A percentile compares a stretch with the other conserved stretches of the same genome.
These are phyloP conservation scores for Distichodus sexfasciatus DNA, from an alignment of 2,797 vertebrate genomes.

Conservation along the genomic window DNA sequence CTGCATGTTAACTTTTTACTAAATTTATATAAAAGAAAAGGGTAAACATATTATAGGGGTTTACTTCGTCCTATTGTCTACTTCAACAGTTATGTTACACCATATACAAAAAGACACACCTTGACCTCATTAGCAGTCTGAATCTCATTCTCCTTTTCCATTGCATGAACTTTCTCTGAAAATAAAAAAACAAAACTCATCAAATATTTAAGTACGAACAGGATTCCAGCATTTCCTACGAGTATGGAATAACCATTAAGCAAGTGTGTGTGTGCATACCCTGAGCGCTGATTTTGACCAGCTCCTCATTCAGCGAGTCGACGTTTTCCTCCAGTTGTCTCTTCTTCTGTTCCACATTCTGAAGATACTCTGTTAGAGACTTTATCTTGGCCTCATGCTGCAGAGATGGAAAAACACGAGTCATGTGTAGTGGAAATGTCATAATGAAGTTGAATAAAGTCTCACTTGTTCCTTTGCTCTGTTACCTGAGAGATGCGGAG, in stretches of 20 bases:
- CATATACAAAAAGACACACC: conserved; percentile 57
- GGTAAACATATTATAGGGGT: too few species aligned
- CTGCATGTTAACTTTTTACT: too few species aligned
- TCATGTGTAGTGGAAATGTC: not conserved
- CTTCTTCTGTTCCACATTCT: conserved; percentile 84
- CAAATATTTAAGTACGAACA: not conserved
- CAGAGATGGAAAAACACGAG: conserved; percentile 13
- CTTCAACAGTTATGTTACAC: too few species aligned
- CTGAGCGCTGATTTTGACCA: conserved; percentile 81
- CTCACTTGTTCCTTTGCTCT: too few species aligned
- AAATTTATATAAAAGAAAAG: too few species aligned
- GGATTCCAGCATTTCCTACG: too few species aligned
- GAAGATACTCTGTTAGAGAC: conserved; percentile 86
- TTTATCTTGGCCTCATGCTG: conserved; percentile 87
- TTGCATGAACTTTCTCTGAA: conserved; percentile 86
- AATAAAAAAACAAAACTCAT: not conserved
- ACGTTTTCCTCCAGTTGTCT: conserved; percentile 83
- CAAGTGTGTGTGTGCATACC: conserved; percentile 61
- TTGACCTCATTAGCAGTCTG: conserved; percentile 88
- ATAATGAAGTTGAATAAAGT: not conserved
- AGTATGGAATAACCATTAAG: too few species aligned
- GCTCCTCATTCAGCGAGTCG: conserved; percentile 80
- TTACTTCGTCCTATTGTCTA: too few species aligned
- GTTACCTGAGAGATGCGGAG: conserved; percentile 83
- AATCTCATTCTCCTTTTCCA: conserved; percentile 89